Evolutionary conservation across 2,113 vertebrate genomes (phyloP).

Genomic region (Otocyon megalotis): DNA sequence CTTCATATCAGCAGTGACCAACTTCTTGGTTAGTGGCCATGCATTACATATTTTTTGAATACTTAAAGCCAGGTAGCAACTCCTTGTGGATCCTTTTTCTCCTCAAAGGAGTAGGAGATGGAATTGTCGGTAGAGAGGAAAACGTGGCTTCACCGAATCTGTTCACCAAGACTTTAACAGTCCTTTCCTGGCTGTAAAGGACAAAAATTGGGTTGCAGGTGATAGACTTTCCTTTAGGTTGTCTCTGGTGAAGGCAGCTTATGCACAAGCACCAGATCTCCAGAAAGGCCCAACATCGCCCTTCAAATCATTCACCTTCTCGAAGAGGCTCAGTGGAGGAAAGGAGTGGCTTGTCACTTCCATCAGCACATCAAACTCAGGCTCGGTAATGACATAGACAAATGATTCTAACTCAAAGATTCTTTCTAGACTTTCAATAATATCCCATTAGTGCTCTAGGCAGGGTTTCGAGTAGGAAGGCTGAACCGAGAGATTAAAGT

Average conservation of each 20-base stretch:
- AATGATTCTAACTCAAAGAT: background rate
- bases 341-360: background rate
- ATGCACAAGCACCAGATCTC: background rate
- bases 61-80: background rate
- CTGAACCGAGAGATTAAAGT: background rate
- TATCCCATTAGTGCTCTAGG: background rate
- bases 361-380: background rate
- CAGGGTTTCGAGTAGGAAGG: background rate
- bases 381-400: background rate
- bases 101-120: background rate
- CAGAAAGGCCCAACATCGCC: too few relatives aligned
- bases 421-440: background rate
- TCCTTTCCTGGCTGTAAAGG: background rate
- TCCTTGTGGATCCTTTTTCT: background rate
- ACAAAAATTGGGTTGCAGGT: background rate
- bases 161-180: background rate
- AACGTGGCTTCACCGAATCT: background rate
- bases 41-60: background rate
- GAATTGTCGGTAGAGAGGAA: background rate
- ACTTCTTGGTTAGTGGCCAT: background rate
- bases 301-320: background rate
- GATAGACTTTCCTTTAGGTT: background rate
- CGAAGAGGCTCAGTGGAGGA: background rate
- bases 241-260: background rate
- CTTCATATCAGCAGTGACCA: fast-evolving